Evolutionary conservation across 1,140 invertebrate genomes (phyloP).

Genomic region (Drosophila grimshawi): DNA sequence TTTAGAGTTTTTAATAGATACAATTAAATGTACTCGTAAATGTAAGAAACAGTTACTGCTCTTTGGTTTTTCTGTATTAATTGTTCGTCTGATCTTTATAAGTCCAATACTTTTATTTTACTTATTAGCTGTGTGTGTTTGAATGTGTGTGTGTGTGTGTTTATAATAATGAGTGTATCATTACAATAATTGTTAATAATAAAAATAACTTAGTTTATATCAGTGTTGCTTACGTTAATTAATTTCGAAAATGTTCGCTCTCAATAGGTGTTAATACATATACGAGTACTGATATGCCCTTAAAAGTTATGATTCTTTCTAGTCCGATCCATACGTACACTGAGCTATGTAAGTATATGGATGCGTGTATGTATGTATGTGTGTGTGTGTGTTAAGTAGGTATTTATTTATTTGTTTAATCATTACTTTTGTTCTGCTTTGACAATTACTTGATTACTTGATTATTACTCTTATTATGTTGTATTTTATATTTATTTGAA

Average conservation of each 20-base stretch:
- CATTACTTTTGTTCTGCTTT: constrained; percentile 31
- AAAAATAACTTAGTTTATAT: constrained; percentile 79
- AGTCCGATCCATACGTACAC: constrained; percentile 60
- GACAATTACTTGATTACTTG: constrained; percentile 59
- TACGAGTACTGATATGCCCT: constrained; percentile 71
- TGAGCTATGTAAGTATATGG: constrained; percentile 42
- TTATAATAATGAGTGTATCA: constrained; percentile 58
- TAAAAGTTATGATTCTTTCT: constrained; percentile 72
- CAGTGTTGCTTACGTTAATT: constrained; percentile 73
- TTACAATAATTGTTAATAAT: constrained; percentile 62
- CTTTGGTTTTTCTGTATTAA: constrained; percentile 27
- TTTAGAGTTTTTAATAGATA: constrained; percentile 31
- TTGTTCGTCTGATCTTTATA: constrained; percentile 60
- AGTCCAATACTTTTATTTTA: constrained; percentile 76
- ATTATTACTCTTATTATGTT: constrained; percentile 18
- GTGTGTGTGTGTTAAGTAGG: not conserved
- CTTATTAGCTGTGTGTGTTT: constrained; percentile 10
- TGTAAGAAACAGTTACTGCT: constrained; percentile 68
- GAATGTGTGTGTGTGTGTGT: constrained; percentile 11
- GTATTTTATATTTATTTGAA: constrained; percentile 54
- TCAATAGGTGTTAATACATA: constrained; percentile 56
- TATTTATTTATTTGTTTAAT: too few species aligned
- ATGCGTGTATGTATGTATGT: constrained; percentile 9
- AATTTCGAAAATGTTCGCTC: constrained; percentile 69
- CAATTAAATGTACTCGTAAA: constrained; percentile 28